Evolutionary conservation across 2,113 vertebrate species (phyloP).

Genomic region (Pluvialis apricaria): DNA sequence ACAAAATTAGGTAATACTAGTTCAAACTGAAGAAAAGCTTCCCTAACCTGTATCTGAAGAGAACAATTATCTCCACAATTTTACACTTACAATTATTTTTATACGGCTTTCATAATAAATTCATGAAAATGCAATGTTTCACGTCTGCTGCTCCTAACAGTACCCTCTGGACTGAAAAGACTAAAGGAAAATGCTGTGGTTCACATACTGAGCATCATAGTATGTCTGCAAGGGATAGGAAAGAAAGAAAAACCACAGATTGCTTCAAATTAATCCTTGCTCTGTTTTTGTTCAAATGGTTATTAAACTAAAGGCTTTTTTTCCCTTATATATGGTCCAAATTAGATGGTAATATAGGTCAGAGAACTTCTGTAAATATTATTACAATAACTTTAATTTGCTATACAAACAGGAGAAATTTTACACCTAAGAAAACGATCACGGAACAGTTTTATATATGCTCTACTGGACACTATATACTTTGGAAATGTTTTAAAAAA

Average conservation of each 20-base stretch:
- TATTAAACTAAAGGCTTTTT: slow-evolving; percentile 25
- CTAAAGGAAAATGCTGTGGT: slow-evolving; percentile 58
- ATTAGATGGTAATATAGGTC: neutral
- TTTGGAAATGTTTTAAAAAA: neutral
- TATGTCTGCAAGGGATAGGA: slow-evolving; percentile 50
- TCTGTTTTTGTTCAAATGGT: neutral
- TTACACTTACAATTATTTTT: slow-evolving; percentile 43
- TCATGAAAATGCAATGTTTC: slow-evolving; percentile 43
- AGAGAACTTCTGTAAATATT: slow-evolving; percentile 7
- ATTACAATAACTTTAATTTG: neutral
- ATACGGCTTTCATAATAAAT: neutral
- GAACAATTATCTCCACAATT: slow-evolving; percentile 2
- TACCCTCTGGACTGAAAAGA: slow-evolving; percentile 49
- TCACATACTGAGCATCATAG: slow-evolving; percentile 41
- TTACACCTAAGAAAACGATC: neutral
- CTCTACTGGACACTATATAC: neutral
- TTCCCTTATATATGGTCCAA: neutral
- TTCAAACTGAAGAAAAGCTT: neutral
- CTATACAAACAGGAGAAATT: neutral
- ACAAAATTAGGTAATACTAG: neutral
- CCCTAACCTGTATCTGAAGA: neutral
- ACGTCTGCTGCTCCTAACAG: slow-evolving; percentile 47
- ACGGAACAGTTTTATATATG: neutral
- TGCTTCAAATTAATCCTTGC: slow-evolving; percentile 60
- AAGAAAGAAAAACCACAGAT: slow-evolving; percentile 58